Base-by-base conservation (phyloP, 2,888 invertebrate genomes). In the Cantharis lateralis region DNA sequence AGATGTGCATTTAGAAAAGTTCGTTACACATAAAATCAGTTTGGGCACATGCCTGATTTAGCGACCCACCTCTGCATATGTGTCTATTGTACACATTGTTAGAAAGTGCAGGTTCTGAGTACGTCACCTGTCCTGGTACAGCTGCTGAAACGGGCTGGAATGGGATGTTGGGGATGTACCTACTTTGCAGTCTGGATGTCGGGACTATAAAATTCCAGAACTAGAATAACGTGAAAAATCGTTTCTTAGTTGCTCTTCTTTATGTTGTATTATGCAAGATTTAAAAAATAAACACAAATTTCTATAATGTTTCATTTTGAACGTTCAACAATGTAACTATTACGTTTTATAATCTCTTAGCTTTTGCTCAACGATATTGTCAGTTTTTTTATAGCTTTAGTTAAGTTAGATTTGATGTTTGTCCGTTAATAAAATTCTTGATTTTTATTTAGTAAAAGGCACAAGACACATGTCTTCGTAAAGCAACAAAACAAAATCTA, bases 1-100 rank as follows among this genome's bases (percentile, higher is more conserved):
- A 78, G 78, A 78, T 78, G 78, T 76, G 71, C 76, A 70, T 15
- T 75, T 64, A 18, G 74, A 62, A 78, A 78, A 78, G 78, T 78
- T 76, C 78, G 78, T 78, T 78, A 78, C 72, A 76, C 32, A 78
- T 76, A 78, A 73, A 78, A 78, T 78, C 74, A 64, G 76, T 48
- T 74, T 71, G 64, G 78, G 78, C 77, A 77, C 79, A 79, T 77
- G 79, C 75, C 77, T 73, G 75, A 79, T 79, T 79, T 79, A 72
- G 79, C 79, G 79, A 77, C 79, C 78, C 79, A 79, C 79, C 79
- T 77, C 79, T 75, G 76, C 77, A 76, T 79, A 79, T 79, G 79
- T 79, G 79, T 75, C 79, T 73, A 77, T 79, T 79, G 79, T 79
- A 68, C 70, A 75, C 76, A 77, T 79, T 79, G 79, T 78, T 74